A percentile compares a stretch with the other conserved stretches of the same genome.
Conservation (phyloP, 2,888 invertebrate species). For the Nudaria mundana region DNA sequence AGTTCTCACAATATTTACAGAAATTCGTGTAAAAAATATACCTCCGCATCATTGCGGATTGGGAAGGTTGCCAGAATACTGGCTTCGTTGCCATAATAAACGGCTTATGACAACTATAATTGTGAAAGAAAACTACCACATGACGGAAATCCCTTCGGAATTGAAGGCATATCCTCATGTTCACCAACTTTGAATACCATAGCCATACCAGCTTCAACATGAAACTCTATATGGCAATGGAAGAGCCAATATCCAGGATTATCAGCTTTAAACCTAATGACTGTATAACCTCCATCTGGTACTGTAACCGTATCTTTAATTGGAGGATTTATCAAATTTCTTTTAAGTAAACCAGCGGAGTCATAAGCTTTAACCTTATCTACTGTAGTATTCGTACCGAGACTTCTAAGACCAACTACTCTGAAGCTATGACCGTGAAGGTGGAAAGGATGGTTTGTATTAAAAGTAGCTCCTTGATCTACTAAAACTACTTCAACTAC, state of each 20-base stretch:
- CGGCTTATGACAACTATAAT: no score
- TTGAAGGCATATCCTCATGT: conserved; percentile 85
- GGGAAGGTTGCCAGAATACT: no score
- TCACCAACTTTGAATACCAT: conserved; percentile 92
- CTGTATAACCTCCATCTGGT: conserved; percentile 94
- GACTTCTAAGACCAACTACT: conserved; percentile 89
- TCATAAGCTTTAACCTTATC: conserved; percentile 86
- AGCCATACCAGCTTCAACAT: conserved; percentile 95
- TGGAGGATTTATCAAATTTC: conserved; percentile 88
- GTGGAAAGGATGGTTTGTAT: conserved; percentile 95
- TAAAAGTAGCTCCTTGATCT: conserved; percentile 91
- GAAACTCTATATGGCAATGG: conserved; percentile 96
- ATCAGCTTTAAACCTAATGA: conserved; percentile 90
- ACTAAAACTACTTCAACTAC: conserved; percentile 92
- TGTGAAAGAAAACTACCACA: conserved; percentile 87
- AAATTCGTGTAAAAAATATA: no score
- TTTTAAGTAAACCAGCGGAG: conserved; percentile 83
- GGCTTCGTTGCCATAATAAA: no score
- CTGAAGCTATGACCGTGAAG: conserved; percentile 93
- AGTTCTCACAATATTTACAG: no score
- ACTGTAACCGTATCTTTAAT: conserved; percentile 94
- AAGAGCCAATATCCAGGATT: conserved; percentile 96
- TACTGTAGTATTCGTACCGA: conserved; percentile 85
- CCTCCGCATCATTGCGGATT: no score
- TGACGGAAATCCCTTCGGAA: conserved; percentile 88